A percentile compares a stretch with the other conserved stretches of the same genome.
phyloP scores from a whole-genome alignment of 2,888 invertebrate genomes.

The Petrolisthes manimaculis region DNA sequence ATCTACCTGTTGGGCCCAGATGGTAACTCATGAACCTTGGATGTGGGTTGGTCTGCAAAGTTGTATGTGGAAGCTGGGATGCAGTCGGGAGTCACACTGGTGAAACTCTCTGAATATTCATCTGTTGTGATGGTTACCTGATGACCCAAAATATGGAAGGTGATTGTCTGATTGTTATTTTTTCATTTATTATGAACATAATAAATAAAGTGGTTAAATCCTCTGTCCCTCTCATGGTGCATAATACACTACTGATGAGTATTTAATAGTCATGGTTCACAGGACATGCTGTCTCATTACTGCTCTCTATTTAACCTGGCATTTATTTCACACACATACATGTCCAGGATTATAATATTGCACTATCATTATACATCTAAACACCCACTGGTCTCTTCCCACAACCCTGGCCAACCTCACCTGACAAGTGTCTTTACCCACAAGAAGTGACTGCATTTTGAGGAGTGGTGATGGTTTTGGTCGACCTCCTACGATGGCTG shows the following conservation, averaged over 20 bases:
- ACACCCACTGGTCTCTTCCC: neutral
- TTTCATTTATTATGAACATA: no score
- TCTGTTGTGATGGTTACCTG: constrained; percentile 63
- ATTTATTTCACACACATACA: no score
- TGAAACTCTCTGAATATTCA: constrained; percentile 66
- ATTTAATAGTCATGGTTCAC: no score
- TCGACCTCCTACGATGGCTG: constrained; percentile 71
- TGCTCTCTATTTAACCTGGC: no score
- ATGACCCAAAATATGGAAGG: neutral
- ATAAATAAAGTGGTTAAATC: no score
- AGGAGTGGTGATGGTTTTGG: constrained; percentile 72
- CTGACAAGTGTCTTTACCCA: constrained; percentile 69
- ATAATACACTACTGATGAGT: no score
- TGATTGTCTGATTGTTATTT: no score
- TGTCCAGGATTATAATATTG: no score
- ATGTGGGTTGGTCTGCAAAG: constrained; percentile 46
- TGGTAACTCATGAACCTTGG: constrained; percentile 15
- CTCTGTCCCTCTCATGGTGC: no score
- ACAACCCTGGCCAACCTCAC: neutral
- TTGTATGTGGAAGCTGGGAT: constrained; percentile 42
- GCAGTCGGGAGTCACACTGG: constrained; percentile 4
- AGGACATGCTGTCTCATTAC: no score
- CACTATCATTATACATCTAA: no score
- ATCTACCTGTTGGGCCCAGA: constrained; percentile 40
- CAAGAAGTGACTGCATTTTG: constrained; percentile 71